These are phyloP conservation scores for Drosophila equinoxialis DNA, from an alignment of 1,140 invertebrate genomes.

Conservation along the genomic window DNA sequence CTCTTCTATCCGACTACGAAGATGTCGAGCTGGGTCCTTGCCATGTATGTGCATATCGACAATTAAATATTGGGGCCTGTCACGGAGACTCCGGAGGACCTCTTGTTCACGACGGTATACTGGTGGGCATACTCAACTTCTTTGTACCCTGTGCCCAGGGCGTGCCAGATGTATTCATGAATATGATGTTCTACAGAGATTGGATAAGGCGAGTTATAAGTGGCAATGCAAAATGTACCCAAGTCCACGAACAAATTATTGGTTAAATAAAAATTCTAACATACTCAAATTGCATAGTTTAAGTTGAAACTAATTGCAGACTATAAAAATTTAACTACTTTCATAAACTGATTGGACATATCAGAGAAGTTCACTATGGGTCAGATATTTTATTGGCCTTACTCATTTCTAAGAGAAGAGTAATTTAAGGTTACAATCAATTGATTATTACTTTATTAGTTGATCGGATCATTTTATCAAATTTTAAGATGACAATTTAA, in stretches of 20 bases:
- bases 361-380: no score
- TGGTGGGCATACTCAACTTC: conserved; percentile 83
- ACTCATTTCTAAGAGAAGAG: no score
- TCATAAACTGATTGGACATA: neutral
- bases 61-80: conserved; percentile 83
- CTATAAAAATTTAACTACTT: neutral
- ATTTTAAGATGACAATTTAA: no score
- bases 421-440: no score
- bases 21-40: conserved; percentile 51
- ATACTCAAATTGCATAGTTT: neutral
- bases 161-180: conserved; percentile 84
- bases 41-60: conserved; percentile 86
- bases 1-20: conserved; percentile 37
- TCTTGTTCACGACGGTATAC: conserved; percentile 46
- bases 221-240: conserved; percentile 51
- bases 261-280: conserved; percentile 34
- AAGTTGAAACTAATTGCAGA: neutral
- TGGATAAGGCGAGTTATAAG: conserved; percentile 69
- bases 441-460: no score
- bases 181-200: conserved; percentile 77
- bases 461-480: no score
- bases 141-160: conserved; percentile 84
- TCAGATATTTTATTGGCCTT: no score
- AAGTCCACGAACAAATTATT: conserved; percentile 40
- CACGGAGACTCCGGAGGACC: conserved; percentile 77